phyloP scores from a whole-genome alignment of 2,113 vertebrate genomes.

The Nothobranchius kuhntae region DNA sequence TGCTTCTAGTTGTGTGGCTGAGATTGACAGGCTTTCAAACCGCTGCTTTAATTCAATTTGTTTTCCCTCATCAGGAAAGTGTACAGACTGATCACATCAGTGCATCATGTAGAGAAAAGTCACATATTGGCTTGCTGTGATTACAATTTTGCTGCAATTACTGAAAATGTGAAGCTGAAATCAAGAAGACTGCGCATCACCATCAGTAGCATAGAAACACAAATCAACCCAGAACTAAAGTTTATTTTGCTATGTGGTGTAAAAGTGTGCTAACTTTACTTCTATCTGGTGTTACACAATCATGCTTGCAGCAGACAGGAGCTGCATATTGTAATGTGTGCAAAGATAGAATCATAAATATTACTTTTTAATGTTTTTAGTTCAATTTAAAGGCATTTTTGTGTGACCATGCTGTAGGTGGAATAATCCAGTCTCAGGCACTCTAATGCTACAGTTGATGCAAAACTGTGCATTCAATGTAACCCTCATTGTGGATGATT shows the following conservation, averaged over 20 bases:
- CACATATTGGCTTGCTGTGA: slow-evolving; percentile 38
- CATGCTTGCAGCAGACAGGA: neutral
- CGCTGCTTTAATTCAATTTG: slow-evolving; percentile 30
- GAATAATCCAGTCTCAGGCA: slow-evolving; percentile 35
- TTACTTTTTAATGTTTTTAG: no score
- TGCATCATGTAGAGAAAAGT: slow-evolving; percentile 24
- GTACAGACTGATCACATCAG: slow-evolving; percentile 43
- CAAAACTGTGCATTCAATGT: slow-evolving; percentile 16
- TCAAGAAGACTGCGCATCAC: slow-evolving; percentile 10
- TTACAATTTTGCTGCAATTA: slow-evolving; percentile 40
- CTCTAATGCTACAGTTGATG: slow-evolving; percentile 20
- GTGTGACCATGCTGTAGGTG: slow-evolving; percentile 9
- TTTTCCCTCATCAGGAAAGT: slow-evolving; percentile 42
- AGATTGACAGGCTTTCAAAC: slow-evolving; percentile 7
- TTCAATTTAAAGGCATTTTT: no score
- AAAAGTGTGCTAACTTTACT: neutral
- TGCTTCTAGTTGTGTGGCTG: neutral
- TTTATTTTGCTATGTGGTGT: no score
- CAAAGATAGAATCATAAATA: neutral
- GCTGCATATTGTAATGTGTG: neutral
- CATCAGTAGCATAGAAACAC: neutral
- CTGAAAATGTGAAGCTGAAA: slow-evolving; percentile 29
- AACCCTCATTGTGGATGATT: slow-evolving; percentile 18
- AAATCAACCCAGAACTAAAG: slow-evolving; percentile 5
- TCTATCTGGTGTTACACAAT: neutral